Percentiles rank a stretch among this genome's conserved stretches.
Conservation (phyloP, 2,888 invertebrate genomes). For the Matsumyia berberina region DNA sequence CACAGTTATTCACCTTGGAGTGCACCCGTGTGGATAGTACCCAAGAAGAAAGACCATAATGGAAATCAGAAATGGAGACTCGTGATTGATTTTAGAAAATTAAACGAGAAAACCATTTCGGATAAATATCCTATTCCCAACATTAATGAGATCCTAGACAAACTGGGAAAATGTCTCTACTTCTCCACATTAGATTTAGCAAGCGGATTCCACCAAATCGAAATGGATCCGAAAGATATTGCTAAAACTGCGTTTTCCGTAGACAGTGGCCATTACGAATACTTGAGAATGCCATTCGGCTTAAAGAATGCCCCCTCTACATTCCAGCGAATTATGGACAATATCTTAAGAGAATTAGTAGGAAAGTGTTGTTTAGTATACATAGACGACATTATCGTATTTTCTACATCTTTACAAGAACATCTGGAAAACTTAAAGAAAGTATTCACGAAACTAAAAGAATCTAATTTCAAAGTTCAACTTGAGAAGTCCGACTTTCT, state of each 20-base stretch:
- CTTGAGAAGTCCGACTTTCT: constrained; percentile 43
- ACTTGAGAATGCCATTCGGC: constrained; percentile 59
- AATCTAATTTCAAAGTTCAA: constrained; percentile 28
- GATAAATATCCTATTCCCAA: constrained; percentile 77
- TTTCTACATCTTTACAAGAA: constrained; percentile 34
- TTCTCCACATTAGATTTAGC: constrained; percentile 80
- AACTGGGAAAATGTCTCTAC: constrained; percentile 78
- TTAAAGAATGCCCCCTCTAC: constrained; percentile 64
- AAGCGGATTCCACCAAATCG: constrained; percentile 80
- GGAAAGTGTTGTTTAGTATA: constrained; percentile 37
- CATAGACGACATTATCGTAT: no score
- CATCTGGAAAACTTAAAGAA: constrained; percentile 18
- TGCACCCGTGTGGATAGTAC: constrained; percentile 78
- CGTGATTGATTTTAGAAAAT: constrained; percentile 76
- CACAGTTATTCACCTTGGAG: constrained; percentile 73
- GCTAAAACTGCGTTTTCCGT: constrained; percentile 47
- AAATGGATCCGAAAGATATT: constrained; percentile 44
- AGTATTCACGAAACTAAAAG: constrained; percentile 23
- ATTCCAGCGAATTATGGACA: constrained; percentile 56
- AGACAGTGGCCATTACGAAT: constrained; percentile 54
- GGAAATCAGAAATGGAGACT: constrained; percentile 72
- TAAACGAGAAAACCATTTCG: constrained; percentile 77
- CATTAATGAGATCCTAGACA: constrained; percentile 79
- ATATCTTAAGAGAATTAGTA: constrained; percentile 41
- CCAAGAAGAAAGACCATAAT: constrained; percentile 56